Evolutionary conservation across 2,888 invertebrate genomes (phyloP).

Genomic region (Siphonodentalium dalli): DNA sequence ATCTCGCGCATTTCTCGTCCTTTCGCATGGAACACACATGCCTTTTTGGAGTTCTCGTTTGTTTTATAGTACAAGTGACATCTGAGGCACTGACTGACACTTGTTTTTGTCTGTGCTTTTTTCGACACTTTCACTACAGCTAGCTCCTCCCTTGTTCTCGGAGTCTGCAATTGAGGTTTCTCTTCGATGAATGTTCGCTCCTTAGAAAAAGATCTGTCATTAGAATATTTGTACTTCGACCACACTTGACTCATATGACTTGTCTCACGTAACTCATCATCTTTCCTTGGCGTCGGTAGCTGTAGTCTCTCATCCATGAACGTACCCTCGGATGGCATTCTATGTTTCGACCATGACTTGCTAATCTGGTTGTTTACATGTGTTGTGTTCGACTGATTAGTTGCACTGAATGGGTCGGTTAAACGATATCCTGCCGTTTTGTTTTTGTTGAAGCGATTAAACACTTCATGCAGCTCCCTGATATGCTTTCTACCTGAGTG

Average conservation of each 20-base stretch:
- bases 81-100: slow-evolving; percentile 47
- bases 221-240: not conserved
- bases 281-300: too few species aligned
- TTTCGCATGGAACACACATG: slow-evolving; percentile 51
- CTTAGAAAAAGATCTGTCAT: slow-evolving; percentile 4
- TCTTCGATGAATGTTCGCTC: slow-evolving; percentile 47
- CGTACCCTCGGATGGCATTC: too few species aligned
- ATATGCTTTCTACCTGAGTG: too few species aligned
- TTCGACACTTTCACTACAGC: slow-evolving; percentile 36
- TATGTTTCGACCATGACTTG: too few species aligned
- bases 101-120: slow-evolving; percentile 30
- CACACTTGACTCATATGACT: not conserved
- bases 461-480: too few species aligned
- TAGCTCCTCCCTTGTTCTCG: slow-evolving; percentile 35
- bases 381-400: too few species aligned
- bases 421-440: too few species aligned
- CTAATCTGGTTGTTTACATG: too few species aligned
- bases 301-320: too few species aligned
- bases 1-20: slow-evolving; percentile 47
- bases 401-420: too few species aligned
- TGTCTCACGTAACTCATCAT: too few species aligned
- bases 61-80: slow-evolving; percentile 49
- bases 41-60: slow-evolving; percentile 43
- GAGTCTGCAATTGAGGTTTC: slow-evolving; percentile 37
- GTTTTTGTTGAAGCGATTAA: too few species aligned